Conservation (phyloP, 2,113 vertebrate genomes). For the Dasyurus viverrinus region DNA sequence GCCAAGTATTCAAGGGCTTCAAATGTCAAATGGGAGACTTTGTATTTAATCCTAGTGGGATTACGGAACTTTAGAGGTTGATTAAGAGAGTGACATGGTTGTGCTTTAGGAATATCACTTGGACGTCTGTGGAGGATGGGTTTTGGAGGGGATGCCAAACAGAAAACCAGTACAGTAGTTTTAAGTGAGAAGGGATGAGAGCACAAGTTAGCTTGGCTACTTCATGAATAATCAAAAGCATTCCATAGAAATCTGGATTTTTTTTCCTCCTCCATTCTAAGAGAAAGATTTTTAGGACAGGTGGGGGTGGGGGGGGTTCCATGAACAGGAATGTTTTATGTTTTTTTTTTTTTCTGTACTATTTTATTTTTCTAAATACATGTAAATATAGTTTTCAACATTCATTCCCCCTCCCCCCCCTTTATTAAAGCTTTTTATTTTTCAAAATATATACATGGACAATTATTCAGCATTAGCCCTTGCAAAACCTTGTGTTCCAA, state of each 20-base stretch:
- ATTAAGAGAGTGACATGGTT: not conserved
- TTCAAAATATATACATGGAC: too few relatives aligned
- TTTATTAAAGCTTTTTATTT: too few relatives aligned
- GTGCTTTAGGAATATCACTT: not conserved
- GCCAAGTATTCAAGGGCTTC: not conserved
- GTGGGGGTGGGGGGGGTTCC: too few relatives aligned
- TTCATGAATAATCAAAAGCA: not conserved
- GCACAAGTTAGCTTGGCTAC: not conserved
- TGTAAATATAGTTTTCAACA: too few relatives aligned
- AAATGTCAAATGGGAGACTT: not conserved
- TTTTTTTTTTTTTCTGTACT: too few relatives aligned
- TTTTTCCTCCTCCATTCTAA: not conserved
- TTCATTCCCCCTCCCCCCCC: too few relatives aligned
- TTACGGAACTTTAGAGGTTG: not conserved
- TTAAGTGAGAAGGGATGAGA: not conserved
- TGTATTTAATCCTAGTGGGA: not conserved
- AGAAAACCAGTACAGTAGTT: not conserved
- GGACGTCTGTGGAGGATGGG: not conserved
- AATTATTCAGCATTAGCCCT: too few relatives aligned
- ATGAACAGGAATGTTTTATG: too few relatives aligned
- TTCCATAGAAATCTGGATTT: not conserved
- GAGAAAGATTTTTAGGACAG: not conserved
- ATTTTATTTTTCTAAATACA: too few relatives aligned
- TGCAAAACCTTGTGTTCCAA: too few relatives aligned
- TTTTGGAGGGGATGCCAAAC: not conserved